Evolutionary conservation across 2,797 vertebrate genomes (phyloP).

Genomic region (Poliocrania exsul): DNA sequence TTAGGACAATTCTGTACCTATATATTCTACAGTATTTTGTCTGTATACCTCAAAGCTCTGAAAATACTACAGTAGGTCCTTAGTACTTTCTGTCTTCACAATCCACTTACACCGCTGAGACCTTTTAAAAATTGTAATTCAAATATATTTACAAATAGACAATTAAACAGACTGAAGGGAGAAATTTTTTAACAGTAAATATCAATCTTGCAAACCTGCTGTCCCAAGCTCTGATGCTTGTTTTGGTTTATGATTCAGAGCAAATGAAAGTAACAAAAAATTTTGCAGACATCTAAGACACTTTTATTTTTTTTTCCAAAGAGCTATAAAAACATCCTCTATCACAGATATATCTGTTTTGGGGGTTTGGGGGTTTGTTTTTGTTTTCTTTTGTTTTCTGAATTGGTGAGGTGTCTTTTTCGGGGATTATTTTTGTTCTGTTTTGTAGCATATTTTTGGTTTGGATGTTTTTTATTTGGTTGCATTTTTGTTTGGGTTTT

Average conservation of each 20-base stretch:
- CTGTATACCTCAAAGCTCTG: neutral
- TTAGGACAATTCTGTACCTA: neutral
- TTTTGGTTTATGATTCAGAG: neutral
- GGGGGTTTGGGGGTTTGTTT: too few species aligned
- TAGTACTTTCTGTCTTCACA: neutral
- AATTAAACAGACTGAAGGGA: neutral
- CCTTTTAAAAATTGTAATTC: neutral
- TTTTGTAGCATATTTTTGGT: neutral
- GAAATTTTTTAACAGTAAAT: neutral
- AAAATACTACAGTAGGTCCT: neutral
- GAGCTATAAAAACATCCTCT: neutral
- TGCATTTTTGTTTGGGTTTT: neutral
- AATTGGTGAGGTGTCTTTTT: neutral
- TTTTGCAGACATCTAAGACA: neutral
- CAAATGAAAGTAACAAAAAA: neutral
- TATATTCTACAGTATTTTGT: neutral
- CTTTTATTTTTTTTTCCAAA: neutral
- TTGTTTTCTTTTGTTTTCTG: neutral
- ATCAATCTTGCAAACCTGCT: neutral
- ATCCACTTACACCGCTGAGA: neutral
- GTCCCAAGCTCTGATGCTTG: neutral
- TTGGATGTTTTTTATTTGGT: neutral
- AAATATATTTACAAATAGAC: neutral
- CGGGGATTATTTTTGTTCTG: neutral
- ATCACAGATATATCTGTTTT: too few species aligned